Evolutionary conservation across 1,140 invertebrate genomes (phyloP), one percentile per base, ranked within the genome.

Genomic region (Bicyclus anynana): DNA sequence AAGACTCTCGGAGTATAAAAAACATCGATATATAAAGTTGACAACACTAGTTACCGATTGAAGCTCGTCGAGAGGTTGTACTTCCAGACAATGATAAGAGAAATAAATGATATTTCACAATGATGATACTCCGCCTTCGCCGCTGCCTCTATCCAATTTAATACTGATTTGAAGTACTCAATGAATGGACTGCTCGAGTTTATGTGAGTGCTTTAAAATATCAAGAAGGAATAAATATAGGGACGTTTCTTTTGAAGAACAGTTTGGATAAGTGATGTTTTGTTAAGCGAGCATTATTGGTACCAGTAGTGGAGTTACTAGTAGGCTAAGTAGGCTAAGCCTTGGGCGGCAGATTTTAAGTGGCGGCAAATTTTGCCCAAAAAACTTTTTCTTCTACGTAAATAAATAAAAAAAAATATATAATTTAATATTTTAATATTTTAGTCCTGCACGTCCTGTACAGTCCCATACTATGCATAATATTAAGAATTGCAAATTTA

Each of bases 81-180:
- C 71, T 77, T 65, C 47, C 72, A 73, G 69, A 79, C 74, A 74
- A 79, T 69, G 74, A 77, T 79, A 79, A 76, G 74, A 77, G 69
- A 74, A 76, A 79, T 75, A 77, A 75, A 80, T 77, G 69, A 79
- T 67, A 75, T 75, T 77, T 75, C 63, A 70, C 72, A 70, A 69
- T 66, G 57, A 65, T 57, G 33, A 60, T 62, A 61, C 68, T 58
- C 35, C 52, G 53, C 51, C 53, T 52, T 50, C 46, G 56, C 52
- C 53, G 50, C 54, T 44, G 57, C 44, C 54, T 64, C 54, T 65
- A 57, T 63, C 62, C 59, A 63, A 69, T 72, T 55, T 42, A 44
- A 61, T 65, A 70, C 62, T 61, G 66, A 68, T 62, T 68, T 62
- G 48, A 53, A 61, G 59, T 65, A 59, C 52, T 62, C 47, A 54